Conservation (phyloP, 2,888 invertebrate species). For the Chrysolina haemoptera region DNA sequence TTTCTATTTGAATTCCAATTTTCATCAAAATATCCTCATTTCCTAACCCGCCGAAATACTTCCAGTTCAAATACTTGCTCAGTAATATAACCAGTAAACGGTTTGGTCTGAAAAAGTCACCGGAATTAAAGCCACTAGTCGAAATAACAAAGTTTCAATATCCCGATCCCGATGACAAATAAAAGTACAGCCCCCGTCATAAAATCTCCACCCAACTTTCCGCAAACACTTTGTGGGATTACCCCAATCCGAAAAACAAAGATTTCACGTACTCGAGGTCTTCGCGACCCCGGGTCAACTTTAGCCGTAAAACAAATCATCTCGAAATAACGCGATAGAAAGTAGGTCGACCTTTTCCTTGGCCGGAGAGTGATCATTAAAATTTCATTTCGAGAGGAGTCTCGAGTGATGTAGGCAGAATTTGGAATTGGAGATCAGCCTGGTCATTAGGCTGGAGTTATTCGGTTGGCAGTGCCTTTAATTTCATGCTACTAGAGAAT, state of each 20-base stretch:
- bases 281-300: neutral
- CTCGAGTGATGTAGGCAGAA: constrained; percentile 19
- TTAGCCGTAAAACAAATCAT: constrained; percentile 25
- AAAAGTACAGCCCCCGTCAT: neutral
- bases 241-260: neutral
- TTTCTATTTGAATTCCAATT: too few relatives aligned
- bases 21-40: too few relatives aligned
- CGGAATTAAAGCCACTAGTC: neutral
- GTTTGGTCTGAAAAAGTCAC: neutral
- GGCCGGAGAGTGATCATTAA: constrained; percentile 25
- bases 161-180: neutral
- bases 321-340: constrained; percentile 18
- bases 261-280: neutral
- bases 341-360: constrained; percentile 13
- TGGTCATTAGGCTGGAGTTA: constrained; percentile 25
- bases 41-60: too few relatives aligned
- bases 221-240: constrained; percentile 17
- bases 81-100: too few relatives aligned
- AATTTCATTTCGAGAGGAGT: constrained; percentile 28
- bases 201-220: neutral
- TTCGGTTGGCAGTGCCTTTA: neutral
- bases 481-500: neutral
- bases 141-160: neutral
- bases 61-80: too few relatives aligned
- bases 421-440: constrained; percentile 22